Base-by-base conservation (phyloP, 2,113 vertebrate genomes). In the Xenotilapia longispinis region DNA sequence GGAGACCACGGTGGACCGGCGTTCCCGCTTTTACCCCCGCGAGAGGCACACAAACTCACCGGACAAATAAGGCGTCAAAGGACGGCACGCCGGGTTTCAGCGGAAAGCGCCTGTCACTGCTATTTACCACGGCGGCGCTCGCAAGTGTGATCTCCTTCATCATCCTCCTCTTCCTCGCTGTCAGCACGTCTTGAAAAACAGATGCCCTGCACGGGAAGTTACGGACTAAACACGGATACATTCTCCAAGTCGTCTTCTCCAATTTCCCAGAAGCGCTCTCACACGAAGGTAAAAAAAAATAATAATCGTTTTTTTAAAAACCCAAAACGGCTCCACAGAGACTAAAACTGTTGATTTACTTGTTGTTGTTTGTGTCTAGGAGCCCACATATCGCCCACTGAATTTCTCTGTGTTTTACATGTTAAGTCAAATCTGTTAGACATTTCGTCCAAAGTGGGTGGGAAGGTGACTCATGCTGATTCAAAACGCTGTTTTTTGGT, bases 201-300 rank as follows among this genome's bases (percentile, higher is more conserved):
- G 90, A 93, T 92, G 95, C 83, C 38, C 88, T 80, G 88, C 49
- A 81, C 54, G 89, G 92, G 94, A 96, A 96, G 95, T 96, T 96
- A 91, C 87, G 84, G 53, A 63, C 68, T 53, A 85, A 91, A 79
- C 91, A 80, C 84, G 95, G 95, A 96, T 95, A 94, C 87, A 91
- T 83, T 87, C 38, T 82, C 86, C 80, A 83, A 87, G 87, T 88
- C 81, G 57, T 85, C 86, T 42, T 79, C 65, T 82, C 33, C 86
- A 57, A n/a, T 51, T 58, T 80, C 15, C 40, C 49, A 40, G 79
- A 84, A 82, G 83, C 84, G 89, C 80, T 40, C 85, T n/a, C 47
- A 49, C 4, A 15, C 12, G 38, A 86, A 95, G 95, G 94, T 95
- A 95, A 89, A 38, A 65, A 17, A 17, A 2, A 1, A 5, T 2